Base-by-base conservation (phyloP, 2,113 vertebrate species). In the Xenopus borealis region DNA sequence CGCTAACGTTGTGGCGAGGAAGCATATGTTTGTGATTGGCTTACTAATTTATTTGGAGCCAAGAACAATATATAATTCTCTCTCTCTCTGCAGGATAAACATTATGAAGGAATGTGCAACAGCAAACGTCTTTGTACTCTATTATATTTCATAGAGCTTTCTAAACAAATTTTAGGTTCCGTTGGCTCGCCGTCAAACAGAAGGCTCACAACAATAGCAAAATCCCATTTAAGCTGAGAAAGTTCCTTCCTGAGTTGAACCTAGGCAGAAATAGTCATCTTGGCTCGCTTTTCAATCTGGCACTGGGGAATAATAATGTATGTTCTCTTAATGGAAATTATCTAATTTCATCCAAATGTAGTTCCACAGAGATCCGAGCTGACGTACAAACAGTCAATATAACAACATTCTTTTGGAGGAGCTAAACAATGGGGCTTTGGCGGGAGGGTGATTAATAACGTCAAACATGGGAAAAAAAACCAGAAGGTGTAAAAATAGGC, bases 161-260 rank as follows among this genome's bases (percentile, higher is more conserved):
- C 89, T 91, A 90, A 91, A 88, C 89, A 91, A 88, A 89, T 88
- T 88, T 27, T 88, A 84, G 88, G 81, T 83, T 81, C 89, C 81
- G 79, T 87, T 92, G 95, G 96, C 93, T 85, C 78, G 0, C 83
- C 90, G 95, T 94, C 95, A 96, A 93, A 95, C 94, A 95, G 94
- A 95, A 97, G 94, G 93, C 91, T 82, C 93, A 89, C 92, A 94
- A 98, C 95, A 98, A 96, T 96, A 94, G 94, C 93, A 91, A 90
- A 93, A 93, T 91, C 94, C 94, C 94, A 95, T 96, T 96, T 96
- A 96, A 96, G 94, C 91, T 89, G 90, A 90, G 91, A 96, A 97
- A 92, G 93, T 95, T 95, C 95, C 95, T 75, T 98, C 96, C 96
- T 95, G 95, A 91, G 94, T 92, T 90, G 93, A 93, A 94, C 92